phyloP scores from a whole-genome alignment of 2,113 vertebrate species.

The Trinectes maculatus region DNA sequence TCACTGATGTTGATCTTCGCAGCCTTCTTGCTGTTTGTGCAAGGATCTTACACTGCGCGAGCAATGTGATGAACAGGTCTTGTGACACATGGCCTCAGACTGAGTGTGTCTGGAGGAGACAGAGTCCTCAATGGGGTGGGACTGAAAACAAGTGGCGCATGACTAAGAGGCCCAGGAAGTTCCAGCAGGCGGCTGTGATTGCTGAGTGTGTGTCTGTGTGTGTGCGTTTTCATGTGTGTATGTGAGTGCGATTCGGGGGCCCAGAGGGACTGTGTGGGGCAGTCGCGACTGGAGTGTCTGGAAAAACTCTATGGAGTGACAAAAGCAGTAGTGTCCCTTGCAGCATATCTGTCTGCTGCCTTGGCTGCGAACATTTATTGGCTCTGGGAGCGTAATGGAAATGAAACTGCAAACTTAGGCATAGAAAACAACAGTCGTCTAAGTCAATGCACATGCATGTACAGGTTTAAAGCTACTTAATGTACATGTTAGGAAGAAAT shows the following conservation, averaged over 20 bases:
- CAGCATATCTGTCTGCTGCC: constrained; percentile 63
- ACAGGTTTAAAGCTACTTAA: not conserved
- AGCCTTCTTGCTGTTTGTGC: constrained; percentile 27
- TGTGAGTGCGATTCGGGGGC: constrained; percentile 50
- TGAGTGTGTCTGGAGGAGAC: constrained; percentile 59
- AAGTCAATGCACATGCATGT: not conserved
- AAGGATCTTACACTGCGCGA: constrained; percentile 7
- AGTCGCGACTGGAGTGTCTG: constrained; percentile 67
- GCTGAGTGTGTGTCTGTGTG: constrained; percentile 52
- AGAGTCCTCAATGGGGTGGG: constrained; percentile 67
- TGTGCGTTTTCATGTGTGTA: constrained; percentile 42
- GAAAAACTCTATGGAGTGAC: constrained; percentile 60
- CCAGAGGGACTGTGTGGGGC: constrained; percentile 59
- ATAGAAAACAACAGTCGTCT: not conserved
- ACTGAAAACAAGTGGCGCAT: constrained; percentile 77
- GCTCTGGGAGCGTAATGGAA: constrained; percentile 10
- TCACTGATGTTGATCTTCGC: constrained; percentile 31
- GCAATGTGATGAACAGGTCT: constrained; percentile 49
- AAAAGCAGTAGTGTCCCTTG: constrained; percentile 65
- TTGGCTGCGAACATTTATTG: constrained; percentile 42
- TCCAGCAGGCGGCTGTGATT: constrained; percentile 71
- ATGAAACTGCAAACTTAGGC: not conserved
- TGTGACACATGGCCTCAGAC: constrained; percentile 66
- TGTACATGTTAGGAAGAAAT: constrained; percentile 1
- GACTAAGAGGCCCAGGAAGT: constrained; percentile 78